Conservation (phyloP, 2,113 vertebrate genomes). For the Pteropus alecto region DNA sequence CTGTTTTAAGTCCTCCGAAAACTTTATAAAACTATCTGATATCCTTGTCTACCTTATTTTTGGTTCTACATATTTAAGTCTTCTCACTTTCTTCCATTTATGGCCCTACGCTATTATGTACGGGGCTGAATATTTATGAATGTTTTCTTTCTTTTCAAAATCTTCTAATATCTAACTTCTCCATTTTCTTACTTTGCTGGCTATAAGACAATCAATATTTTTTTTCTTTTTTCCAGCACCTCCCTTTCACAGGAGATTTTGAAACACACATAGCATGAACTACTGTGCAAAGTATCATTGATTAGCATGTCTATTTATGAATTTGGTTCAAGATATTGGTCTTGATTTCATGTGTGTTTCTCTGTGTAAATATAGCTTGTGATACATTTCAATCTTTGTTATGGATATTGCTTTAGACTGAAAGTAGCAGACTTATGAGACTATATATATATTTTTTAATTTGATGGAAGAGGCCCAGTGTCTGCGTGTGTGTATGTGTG, state of each 20-base stretch:
- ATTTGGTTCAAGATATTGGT: not conserved
- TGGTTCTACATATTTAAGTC: fast-evolving
- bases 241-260: not conserved
- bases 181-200: not conserved
- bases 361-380: not conserved
- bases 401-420: not conserved
- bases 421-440: not conserved
- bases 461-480: not conserved
- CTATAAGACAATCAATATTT: not conserved
- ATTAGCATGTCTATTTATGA: not conserved
- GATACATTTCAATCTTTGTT: not conserved
- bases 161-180: not conserved
- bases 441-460: not conserved
- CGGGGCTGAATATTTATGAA: not conserved
- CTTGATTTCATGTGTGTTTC: not conserved
- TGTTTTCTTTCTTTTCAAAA: not conserved
- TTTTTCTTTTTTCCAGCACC: not conserved
- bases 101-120: not conserved
- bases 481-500: not conserved
- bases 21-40: not conserved
- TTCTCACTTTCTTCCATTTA: not conserved
- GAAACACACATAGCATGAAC: not conserved
- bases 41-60: not conserved
- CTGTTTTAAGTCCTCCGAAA: not conserved
- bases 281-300: fast-evolving